phyloP scores from a whole-genome alignment of 2,888 invertebrate species.

The Metalampra italica region DNA sequence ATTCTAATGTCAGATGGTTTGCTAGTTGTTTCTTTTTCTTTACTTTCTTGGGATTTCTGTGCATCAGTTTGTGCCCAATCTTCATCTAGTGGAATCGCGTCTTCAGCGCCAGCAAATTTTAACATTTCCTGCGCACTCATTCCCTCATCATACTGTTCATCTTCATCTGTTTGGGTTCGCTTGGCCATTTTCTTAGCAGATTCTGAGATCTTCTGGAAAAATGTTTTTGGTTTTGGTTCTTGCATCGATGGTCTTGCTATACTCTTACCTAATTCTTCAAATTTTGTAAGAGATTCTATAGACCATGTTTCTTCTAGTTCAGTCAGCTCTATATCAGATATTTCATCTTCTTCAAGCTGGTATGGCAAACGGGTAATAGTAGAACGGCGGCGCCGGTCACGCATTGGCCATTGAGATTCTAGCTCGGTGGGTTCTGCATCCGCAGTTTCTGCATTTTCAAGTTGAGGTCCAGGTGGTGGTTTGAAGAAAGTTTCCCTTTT shows the following conservation, averaged over 20 bases:
- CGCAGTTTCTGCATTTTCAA: too few relatives aligned
- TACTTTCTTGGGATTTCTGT: too few relatives aligned
- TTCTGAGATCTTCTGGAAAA: not conserved
- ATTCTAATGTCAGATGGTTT: too few relatives aligned
- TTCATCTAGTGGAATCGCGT: slow-evolving; percentile 25
- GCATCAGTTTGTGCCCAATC: slow-evolving; percentile 25
- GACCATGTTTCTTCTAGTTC: too few relatives aligned
- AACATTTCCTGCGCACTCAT: not conserved
- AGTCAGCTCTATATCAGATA: not conserved
- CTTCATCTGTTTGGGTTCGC: slow-evolving; percentile 4
- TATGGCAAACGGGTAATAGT: not conserved
- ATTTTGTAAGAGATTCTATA: too few relatives aligned
- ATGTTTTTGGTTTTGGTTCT: not conserved
- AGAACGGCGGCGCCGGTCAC: not conserved
- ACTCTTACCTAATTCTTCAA: too few relatives aligned
- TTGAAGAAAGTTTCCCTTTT: too few relatives aligned
- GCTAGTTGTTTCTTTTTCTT: too few relatives aligned
- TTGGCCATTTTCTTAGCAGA: slow-evolving; percentile 6
- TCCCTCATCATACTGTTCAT: not conserved
- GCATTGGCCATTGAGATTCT: not conserved
- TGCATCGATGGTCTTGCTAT: too few relatives aligned
- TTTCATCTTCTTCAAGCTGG: not conserved
- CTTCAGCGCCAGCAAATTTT: slow-evolving; percentile 14
- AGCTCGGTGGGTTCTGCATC: too few relatives aligned
- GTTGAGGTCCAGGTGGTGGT: not conserved